Evolutionary conservation across 2,113 vertebrate species (phyloP).

Genomic region (Psephotus haematonotus): DNA sequence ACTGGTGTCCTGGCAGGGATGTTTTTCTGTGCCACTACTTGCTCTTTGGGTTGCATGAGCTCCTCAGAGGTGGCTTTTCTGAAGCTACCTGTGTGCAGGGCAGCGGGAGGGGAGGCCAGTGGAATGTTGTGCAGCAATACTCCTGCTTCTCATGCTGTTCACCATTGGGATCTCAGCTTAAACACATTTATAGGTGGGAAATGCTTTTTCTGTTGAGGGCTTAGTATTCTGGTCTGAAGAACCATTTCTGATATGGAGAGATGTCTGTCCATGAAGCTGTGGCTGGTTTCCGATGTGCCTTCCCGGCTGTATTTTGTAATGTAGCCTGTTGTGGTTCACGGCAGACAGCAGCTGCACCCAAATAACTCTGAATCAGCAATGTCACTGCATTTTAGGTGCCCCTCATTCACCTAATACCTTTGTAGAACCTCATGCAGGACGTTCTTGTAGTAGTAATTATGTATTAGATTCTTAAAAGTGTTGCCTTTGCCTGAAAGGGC

Average conservation of each 20-base stretch:
- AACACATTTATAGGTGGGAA: neutral
- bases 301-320: neutral
- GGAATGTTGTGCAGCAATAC: fast-evolving
- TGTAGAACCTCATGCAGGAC: neutral
- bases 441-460: neutral
- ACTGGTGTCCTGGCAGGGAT: neutral
- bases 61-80: neutral
- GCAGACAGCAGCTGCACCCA: neutral
- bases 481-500: neutral
- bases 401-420: neutral
- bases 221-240: neutral
- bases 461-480: neutral
- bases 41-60: neutral
- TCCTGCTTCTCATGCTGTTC: neutral
- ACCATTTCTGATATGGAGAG: neutral
- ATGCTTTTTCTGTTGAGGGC: neutral
- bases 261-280: neutral
- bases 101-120: neutral
- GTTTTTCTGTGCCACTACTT: fast-evolving
- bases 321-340: neutral
- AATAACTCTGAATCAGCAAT: neutral
- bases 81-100: neutral
- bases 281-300: neutral
- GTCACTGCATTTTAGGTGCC: neutral
- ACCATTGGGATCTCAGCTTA: neutral